These are phyloP conservation scores for Phasianus colchicus DNA, from an alignment of 2,113 vertebrate genomes.

Conservation along the genomic window DNA sequence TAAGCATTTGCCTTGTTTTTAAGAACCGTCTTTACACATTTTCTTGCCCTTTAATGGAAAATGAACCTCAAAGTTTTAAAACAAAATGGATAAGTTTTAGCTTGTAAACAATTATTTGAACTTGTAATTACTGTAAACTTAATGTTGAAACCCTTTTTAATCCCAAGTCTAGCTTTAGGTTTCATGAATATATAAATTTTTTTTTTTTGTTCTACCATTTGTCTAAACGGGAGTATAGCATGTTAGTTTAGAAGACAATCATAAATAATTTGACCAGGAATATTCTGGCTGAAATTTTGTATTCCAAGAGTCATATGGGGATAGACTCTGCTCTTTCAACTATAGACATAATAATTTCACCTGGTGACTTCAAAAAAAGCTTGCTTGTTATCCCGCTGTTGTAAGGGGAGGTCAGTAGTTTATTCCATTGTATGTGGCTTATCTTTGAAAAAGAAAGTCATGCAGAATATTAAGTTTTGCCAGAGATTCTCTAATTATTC, in stretches of 20 bases:
- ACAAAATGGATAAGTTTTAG: accelerated
- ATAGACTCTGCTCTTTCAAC: background rate
- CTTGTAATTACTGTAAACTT: background rate
- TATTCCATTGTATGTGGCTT: background rate
- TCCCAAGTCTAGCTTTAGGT: background rate
- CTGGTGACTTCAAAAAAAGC: background rate
- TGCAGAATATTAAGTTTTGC: background rate
- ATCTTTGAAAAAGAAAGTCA: slow-evolving; percentile 3
- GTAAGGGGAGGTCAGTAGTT: background rate
- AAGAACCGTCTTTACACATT: background rate
- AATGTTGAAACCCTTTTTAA: background rate
- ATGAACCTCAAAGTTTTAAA: background rate
- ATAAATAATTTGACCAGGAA: background rate
- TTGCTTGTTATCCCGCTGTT: background rate
- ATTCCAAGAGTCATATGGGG: background rate
- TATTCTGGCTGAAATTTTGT: background rate
- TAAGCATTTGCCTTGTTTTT: background rate
- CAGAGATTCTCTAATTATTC: background rate
- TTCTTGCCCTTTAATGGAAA: background rate
- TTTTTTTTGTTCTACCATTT: background rate
- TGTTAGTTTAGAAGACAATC: background rate
- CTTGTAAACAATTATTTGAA: background rate
- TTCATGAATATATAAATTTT: background rate
- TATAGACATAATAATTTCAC: background rate
- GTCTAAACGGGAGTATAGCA: background rate